A percentile compares a stretch with the other conserved stretches of the same genome.
Conservation (phyloP, 1,140 invertebrate genomes). For the Pseudachorutes palmiensis region DNA sequence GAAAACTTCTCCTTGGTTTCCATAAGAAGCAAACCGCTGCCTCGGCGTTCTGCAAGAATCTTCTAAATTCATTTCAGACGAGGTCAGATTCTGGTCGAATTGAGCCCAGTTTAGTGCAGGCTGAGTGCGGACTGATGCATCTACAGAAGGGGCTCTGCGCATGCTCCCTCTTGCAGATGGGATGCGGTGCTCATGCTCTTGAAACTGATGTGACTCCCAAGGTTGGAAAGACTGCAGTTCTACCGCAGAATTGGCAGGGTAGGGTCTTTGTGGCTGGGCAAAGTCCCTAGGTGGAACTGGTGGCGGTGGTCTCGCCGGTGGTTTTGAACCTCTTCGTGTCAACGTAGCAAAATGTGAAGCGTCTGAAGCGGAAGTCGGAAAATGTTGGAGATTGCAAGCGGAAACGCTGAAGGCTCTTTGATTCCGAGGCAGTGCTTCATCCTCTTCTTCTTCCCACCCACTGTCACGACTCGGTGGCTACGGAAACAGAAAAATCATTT, state of each 20-base stretch:
- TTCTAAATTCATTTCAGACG: too few relatives aligned
- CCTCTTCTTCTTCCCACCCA: constrained; percentile 45
- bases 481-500: background rate
- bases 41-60: background rate
- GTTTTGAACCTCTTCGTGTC: constrained; percentile 21
- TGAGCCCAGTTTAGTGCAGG: too few relatives aligned
- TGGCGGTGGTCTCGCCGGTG: constrained; percentile 35
- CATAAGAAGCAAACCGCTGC: constrained; percentile 23
- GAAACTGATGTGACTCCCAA: background rate
- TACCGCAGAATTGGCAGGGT: constrained; percentile 28
- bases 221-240: constrained; percentile 23
- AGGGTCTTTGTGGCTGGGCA: constrained; percentile 5
- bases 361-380: constrained; percentile 25
- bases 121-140: too few relatives aligned
- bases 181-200: too few relatives aligned
- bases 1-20: constrained; percentile 16
- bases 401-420: constrained; percentile 29
- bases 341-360: constrained; percentile 36
- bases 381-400: constrained; percentile 23
- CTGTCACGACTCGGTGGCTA: constrained; percentile 44
- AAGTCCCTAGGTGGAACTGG: constrained; percentile 33
- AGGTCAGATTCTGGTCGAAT: too few relatives aligned
- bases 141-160: too few relatives aligned
- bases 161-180: too few relatives aligned
- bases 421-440: constrained; percentile 16